Evolutionary conservation across 2,113 vertebrate species (phyloP), one percentile per base, ranked within the genome.

Genomic region (Tamias sibiricus): DNA sequence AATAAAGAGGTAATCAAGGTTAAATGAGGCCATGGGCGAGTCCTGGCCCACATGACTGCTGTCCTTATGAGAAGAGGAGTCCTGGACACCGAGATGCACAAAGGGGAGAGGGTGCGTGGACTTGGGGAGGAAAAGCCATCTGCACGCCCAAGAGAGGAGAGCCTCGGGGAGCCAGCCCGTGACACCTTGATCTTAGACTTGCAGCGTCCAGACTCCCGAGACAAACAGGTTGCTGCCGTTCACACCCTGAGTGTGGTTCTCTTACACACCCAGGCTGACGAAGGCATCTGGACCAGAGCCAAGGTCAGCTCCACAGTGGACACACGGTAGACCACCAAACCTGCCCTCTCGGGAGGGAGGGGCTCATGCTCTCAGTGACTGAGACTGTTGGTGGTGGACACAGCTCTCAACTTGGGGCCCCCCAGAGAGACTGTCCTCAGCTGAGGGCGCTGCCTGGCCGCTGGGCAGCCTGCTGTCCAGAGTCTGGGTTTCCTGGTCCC

Each of bases 71-170:
- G 47, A 42, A 82, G 80, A 90, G 20, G 66, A 40, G 28, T 12
- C 20, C 5, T 66, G 59, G 49, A 10, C 49, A 32, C 9, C 35
- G 10, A 42, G 12, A 10, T 0, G 2, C 30, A 47, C 24, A 19
- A 10, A 16, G 47, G 5, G 40, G 35, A 0, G 28, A 6, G 28
- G 72, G 0, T 2, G 0, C 35, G 79, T 30, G 22, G 22, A n/a
- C 8, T 9, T 0, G 13, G 47, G 2, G 8, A 72, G 20, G 16
- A 82, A 11, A 40, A 0, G 1, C 8, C 54, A 0, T 11, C 57
- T 1, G 0, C 8, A 22, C 2, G 30, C 77, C 32, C 1, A 68
- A 49, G 30, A n/a, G 57, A 64, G 71, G 16, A 28, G 12, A 14
- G 11, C 16, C 17, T 32, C 59, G 11, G 22, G 71, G 22, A 76